Conservation (phyloP, 2,888 invertebrate genomes). For the Pandemis corylana region DNA sequence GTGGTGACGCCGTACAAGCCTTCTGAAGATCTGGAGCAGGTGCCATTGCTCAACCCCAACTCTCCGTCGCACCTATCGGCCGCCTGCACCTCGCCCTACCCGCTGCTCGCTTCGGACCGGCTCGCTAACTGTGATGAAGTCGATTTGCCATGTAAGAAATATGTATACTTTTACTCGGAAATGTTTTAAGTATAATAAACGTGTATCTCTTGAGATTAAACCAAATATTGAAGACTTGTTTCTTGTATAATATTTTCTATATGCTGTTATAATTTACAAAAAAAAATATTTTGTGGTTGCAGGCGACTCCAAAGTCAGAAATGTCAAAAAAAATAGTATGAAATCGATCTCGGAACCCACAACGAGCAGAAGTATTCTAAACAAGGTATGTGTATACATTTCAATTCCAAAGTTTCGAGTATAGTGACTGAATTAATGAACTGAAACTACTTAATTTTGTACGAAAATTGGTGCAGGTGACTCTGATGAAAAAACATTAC, state of each 20-base stretch:
- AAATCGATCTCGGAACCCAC: conserved; percentile 65
- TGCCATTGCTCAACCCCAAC: conserved; percentile 86
- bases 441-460: not conserved
- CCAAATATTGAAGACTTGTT: not conserved
- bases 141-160: conserved; percentile 60
- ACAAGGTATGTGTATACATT: conserved; percentile 60
- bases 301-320: conserved; percentile 57
- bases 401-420: not conserved
- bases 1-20: conserved; percentile 95
- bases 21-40: conserved; percentile 91
- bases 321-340: conserved; percentile 55
- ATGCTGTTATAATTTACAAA: not conserved
- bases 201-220: not conserved
- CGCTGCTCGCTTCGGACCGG: conserved; percentile 56
- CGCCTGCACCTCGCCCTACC: conserved; percentile 66
- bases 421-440: not conserved
- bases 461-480: not conserved
- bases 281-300: conserved; percentile 40
- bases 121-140: conserved; percentile 58
- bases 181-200: not conserved
- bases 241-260: not conserved
- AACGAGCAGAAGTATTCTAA: conserved; percentile 70
- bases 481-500: too few species aligned
- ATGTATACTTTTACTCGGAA: not conserved
- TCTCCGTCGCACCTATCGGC: conserved; percentile 77